Conservation (phyloP, 2,888 invertebrate species). For the Gari tellinella region DNA sequence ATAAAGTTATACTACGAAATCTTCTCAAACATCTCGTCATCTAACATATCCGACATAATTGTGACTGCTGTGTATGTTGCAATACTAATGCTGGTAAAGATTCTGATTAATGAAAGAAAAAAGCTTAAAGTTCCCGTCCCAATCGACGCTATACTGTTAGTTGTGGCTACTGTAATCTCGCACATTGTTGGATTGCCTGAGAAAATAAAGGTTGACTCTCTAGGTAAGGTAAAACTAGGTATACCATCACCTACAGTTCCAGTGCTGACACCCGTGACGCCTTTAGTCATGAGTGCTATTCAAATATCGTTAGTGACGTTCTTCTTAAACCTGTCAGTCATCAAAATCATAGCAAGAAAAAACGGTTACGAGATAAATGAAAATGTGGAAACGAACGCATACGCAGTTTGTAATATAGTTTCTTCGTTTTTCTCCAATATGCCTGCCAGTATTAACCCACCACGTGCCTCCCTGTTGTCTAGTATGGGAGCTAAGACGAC, state of each 20-base stretch:
- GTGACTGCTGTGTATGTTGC: slow-evolving; percentile 89
- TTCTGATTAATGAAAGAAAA: slow-evolving; percentile 75
- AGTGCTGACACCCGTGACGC: slow-evolving; percentile 35
- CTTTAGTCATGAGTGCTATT: slow-evolving; percentile 59
- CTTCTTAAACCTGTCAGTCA: slow-evolving; percentile 68
- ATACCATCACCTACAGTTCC: slow-evolving; percentile 72
- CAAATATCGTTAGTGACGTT: slow-evolving; percentile 70
- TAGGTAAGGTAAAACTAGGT: slow-evolving; percentile 72
- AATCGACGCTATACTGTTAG: slow-evolving; percentile 77
- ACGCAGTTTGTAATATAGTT: slow-evolving; percentile 80
- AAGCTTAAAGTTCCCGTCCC: slow-evolving; percentile 78
- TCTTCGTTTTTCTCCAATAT: slow-evolving; percentile 84
- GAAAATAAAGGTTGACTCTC: slow-evolving; percentile 56
- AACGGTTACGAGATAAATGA: slow-evolving; percentile 81
- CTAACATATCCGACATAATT: slow-evolving; percentile 88
- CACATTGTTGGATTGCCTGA: slow-evolving; percentile 65
- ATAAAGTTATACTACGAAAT: slow-evolving; percentile 87
- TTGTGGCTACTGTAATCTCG: slow-evolving; percentile 70
- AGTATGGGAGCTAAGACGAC: slow-evolving; percentile 75
- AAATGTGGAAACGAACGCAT: slow-evolving; percentile 83
- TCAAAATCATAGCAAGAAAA: slow-evolving; percentile 80
- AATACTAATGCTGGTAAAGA: slow-evolving; percentile 86
- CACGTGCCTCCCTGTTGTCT: slow-evolving; percentile 71
- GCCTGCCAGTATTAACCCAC: slow-evolving; percentile 81
- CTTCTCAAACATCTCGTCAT: slow-evolving; percentile 86